phyloP scores from a whole-genome alignment of 2,888 invertebrate species.

The Diploptera punctata region DNA sequence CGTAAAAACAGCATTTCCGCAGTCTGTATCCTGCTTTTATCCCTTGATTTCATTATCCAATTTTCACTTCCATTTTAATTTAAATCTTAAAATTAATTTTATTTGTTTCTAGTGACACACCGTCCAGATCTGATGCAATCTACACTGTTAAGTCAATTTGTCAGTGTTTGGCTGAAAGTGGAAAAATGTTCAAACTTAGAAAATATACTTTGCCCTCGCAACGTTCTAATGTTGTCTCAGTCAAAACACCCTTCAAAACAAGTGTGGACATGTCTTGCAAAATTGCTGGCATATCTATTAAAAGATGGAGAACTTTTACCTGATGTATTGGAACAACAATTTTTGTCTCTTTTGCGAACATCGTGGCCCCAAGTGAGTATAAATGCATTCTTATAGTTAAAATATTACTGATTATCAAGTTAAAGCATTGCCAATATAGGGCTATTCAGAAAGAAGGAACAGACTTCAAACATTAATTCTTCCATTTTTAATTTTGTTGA shows the following conservation, averaged over 20 bases:
- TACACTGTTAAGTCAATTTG: background rate
- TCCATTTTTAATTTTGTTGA: no score
- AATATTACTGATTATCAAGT: no score
- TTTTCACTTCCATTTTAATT: no score
- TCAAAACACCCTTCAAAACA: background rate
- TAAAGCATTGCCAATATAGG: no score
- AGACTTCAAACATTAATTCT: no score
- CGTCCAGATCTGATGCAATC: background rate
- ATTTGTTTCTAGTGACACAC: background rate
- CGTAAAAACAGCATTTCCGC: no score
- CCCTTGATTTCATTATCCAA: no score
- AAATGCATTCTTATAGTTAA: background rate
- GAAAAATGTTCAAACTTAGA: background rate
- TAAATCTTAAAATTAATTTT: no score
- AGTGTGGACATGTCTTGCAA: background rate
- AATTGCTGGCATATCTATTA: background rate
- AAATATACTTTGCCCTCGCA: background rate
- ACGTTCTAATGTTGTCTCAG: slow-evolving; percentile 6
- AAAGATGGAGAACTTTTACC: background rate
- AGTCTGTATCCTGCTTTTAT: no score
- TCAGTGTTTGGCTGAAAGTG: background rate
- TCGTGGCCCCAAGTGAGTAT: slow-evolving; percentile 15
- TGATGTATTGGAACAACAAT: slow-evolving; percentile 4
- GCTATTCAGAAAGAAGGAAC: no score
- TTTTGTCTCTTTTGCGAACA: background rate